phyloP scores from a whole-genome alignment of 2,797 vertebrate genomes.

The Sebastes oblongus region DNA sequence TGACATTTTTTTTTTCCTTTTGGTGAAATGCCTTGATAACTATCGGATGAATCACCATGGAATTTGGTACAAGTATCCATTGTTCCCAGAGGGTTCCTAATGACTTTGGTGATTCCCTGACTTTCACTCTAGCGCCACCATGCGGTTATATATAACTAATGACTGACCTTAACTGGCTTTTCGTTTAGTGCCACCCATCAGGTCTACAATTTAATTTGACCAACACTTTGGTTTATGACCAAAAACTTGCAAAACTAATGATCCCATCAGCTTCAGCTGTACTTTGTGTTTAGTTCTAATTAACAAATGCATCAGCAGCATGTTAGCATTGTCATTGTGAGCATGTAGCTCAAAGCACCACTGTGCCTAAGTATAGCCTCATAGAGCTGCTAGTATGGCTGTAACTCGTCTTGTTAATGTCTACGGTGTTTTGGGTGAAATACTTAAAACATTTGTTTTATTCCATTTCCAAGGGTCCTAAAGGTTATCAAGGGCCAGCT shows the following conservation, averaged over 20 bases:
- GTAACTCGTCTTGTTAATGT: background rate
- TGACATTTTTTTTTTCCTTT: background rate
- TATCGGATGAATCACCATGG: background rate
- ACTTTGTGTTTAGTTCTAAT: background rate
- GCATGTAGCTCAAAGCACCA: background rate
- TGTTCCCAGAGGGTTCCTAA: background rate
- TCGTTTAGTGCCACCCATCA: background rate
- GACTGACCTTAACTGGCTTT: background rate
- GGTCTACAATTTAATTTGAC: background rate
- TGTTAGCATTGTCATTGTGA: background rate
- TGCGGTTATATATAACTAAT: background rate
- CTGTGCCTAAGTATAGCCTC: background rate
- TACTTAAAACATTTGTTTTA: constrained; percentile 7
- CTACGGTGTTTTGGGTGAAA: background rate
- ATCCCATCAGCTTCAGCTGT: background rate
- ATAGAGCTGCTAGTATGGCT: background rate
- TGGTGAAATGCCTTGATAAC: background rate
- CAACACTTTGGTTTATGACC: background rate
- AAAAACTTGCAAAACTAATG: background rate
- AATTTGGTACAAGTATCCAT: background rate
- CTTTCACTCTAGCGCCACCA: background rate
- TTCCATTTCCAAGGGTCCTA: constrained; percentile 67
- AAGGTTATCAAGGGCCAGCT: constrained; percentile 79
- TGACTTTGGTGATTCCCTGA: background rate
- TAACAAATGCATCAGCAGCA: background rate